Base-by-base conservation (phyloP, 2,113 vertebrate species). In the Australoheros scitulus region DNA sequence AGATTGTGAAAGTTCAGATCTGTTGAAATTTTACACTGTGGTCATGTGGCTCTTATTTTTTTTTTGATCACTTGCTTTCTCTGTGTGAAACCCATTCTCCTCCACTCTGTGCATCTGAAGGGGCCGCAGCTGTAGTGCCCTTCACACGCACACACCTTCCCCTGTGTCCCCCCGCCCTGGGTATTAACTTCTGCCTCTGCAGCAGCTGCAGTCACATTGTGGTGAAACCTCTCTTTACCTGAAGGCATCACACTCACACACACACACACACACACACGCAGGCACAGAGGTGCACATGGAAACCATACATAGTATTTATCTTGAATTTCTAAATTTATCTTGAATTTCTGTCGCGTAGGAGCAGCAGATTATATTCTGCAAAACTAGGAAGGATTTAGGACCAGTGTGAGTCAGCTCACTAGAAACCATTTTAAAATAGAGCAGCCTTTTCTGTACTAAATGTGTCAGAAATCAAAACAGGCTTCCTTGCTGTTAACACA, bases 171-270 rank as follows among this genome's bases (percentile, higher is more conserved):
- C 84, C 91, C 85, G 88, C 86, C 85, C 92, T 88, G 92, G 92
- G 92, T 94, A 92, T 92, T 85, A 82, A 76, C 89, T 91, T 87
- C 92, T 92, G 90, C 88, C 91, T 94, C 92, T 93, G 94, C 85
- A 92, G 90, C 94, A 95, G 94, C 94, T 94, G 93, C 86, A 94
- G 89, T 91, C 87, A 89, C 88, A 88, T 86, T 90, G 86, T 84
- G 78, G 81, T 91, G 91, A 90, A 94, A 86, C 85, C 81, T 88
- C 85, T 76, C 74, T 81, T 86, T 94, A 94, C 94, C 94, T 94
- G 93, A 94, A 95, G 93, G 91, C 91, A 93, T 85, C 90, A 76
- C 81, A 84, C 76, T 75, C 77, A 87, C 36, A 76, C 61, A 80
- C 84, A 79, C 75, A 14, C 43, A 15, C 47, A 52, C 47, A 50